Evolutionary conservation across 2,888 invertebrate species (phyloP), one percentile per base, ranked within the genome.

Genomic region (Pyrrhosoma nymphula): DNA sequence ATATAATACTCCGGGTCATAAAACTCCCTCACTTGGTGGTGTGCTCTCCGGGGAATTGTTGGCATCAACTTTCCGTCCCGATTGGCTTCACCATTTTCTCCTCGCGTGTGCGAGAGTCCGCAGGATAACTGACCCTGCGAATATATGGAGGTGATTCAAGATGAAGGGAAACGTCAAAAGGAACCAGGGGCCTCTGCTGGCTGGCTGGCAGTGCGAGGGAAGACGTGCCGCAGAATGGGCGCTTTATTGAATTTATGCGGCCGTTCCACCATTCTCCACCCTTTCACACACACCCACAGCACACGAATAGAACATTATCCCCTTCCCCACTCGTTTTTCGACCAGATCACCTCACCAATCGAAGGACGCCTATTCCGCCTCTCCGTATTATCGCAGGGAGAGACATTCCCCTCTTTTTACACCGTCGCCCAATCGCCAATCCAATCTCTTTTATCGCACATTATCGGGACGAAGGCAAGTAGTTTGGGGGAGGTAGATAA

Each of bases 201-300:
- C 2, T 47, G 47, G 47, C n/a, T 47, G 47, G 60, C 60, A 10
- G 6, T 12, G 20, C 1, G 69, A 69, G n/a, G 35, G 30, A 23
- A 2, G 82, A 35, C 82, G 82, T 35, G 16, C 35, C 35, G 82
- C 35, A 82, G 82, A 30, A 82, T 82, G 82, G 30, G 26, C 82
- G 82, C 35, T 82, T 82, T 35, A 82, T 82, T 82, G 82, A 82
- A 82, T 35, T 82, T 82, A 82, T 82, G 82, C 16, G 16, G 82
- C 30, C 82, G 16, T 16, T 35, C 82, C 18, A 30, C 69, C 1
- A 82, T 35, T n/a, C 82, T n/a, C 30, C 82, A 18, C 82, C 35
- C 82, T n/a, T 69, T 69, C 26, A 26, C 23, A 18, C 10, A 1
- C 75, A 6, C 75, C 1, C 30, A 20, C 69, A 4, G 26, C 60